Conservation (phyloP, 2,888 invertebrate genomes). For the Helobdella robusta region DNA sequence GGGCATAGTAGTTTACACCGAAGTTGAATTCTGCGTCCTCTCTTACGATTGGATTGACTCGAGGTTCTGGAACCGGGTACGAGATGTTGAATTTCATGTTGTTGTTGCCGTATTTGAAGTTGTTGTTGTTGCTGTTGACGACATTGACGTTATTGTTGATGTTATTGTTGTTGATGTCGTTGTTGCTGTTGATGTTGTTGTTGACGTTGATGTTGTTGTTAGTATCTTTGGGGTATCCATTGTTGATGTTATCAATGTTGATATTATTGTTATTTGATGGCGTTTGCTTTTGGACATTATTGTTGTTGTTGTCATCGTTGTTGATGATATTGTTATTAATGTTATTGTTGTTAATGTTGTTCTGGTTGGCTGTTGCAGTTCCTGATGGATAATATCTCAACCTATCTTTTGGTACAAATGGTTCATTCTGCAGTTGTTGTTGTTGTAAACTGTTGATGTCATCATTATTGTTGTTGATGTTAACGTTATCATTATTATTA, state of each 20-base stretch:
- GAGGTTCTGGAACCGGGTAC: conserved; percentile 14
- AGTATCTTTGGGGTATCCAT: too few relatives aligned
- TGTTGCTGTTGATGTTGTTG: neutral
- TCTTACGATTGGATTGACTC: conserved; percentile 21
- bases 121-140: conserved; percentile 12
- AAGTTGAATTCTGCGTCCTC: conserved; percentile 33
- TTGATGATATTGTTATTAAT: neutral
- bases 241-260: neutral
- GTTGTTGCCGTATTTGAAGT: neutral
- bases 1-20: conserved; percentile 31
- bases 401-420: neutral
- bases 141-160: neutral
- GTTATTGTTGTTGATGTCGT: conserved; percentile 6
- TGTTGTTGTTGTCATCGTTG: conserved; percentile 6
- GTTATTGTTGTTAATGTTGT: neutral
- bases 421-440: neutral
- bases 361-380: neutral
- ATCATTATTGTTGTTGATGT: neutral
- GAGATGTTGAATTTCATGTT: conserved; percentile 1
- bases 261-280: neutral
- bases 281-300: neutral
- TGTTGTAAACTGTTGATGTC: neutral
- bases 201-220: neutral
- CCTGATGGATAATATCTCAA: neutral
- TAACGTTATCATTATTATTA: conserved; percentile 12